Evolutionary conservation across 2,888 invertebrate species (phyloP).

Genomic region (Parochlus steinenii): DNA sequence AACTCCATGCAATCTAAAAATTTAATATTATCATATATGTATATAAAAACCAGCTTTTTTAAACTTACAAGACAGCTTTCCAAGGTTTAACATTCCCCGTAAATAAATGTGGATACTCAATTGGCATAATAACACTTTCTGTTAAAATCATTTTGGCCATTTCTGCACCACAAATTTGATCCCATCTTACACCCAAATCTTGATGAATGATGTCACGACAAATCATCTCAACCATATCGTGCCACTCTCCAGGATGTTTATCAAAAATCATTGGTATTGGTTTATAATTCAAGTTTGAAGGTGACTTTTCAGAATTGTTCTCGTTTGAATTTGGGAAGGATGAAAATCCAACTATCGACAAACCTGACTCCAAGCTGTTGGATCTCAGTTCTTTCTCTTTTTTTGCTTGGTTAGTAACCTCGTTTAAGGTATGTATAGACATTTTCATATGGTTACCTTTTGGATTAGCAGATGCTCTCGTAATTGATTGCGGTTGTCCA

Average conservation of each 20-base stretch:
- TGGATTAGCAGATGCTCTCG: no score
- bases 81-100: conserved; percentile 57
- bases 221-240: conserved; percentile 45
- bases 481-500: no score
- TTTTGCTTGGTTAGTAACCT: no score
- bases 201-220: conserved; percentile 45
- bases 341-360: no score
- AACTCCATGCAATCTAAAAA: conserved; percentile 9
- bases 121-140: conserved; percentile 73
- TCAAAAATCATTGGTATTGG: conserved; percentile 1
- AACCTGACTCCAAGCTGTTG: no score
- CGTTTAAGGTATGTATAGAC: no score
- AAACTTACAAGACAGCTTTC: conserved; percentile 43
- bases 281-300: no score
- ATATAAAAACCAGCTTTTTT: conserved; percentile 16
- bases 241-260: conserved; percentile 37
- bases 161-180: conserved; percentile 61
- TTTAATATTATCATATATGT: neutral
- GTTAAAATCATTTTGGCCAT: conserved; percentile 59
- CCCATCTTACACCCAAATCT: conserved; percentile 57
- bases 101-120: conserved; percentile 56
- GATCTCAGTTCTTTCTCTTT: no score
- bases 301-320: no score
- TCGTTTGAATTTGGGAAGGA: no score
- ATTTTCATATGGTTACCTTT: no score